These are phyloP conservation scores for Aleiodes leptofemur DNA, from an alignment of 2,888 invertebrate genomes.

Conservation along the genomic window DNA sequence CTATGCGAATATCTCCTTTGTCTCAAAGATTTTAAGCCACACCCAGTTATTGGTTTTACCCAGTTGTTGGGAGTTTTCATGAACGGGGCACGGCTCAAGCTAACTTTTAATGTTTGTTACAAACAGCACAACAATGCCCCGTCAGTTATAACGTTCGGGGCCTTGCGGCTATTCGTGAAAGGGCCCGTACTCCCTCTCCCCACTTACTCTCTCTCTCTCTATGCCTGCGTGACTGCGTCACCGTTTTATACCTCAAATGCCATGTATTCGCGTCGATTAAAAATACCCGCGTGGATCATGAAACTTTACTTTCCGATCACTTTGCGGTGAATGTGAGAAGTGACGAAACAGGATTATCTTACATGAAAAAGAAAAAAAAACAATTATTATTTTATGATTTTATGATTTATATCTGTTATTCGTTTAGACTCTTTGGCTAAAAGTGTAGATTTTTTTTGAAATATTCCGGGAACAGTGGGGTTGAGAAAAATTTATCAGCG, in stretches of 20 bases:
- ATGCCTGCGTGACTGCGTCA: conserved; percentile 44
- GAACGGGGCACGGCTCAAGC: conserved; percentile 4
- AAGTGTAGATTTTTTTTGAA: background rate
- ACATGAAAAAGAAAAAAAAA: conserved; percentile 8
- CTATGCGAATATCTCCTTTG: conserved; percentile 1
- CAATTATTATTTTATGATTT: conserved; percentile 16
- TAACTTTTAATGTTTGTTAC: background rate
- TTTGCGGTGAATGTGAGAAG: conserved; percentile 44
- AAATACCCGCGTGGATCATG: conserved; percentile 47
- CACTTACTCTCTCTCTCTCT: background rate
- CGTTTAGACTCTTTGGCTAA: too few species aligned
- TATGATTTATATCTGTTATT: background rate
- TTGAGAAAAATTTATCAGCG: too few species aligned
- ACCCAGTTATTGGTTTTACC: conserved; percentile 24
- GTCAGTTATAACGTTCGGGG: conserved; percentile 34
- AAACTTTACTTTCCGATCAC: conserved; percentile 44
- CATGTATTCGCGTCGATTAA: conserved; percentile 53
- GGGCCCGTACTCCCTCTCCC: conserved; percentile 48
- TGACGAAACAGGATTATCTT: conserved; percentile 38
- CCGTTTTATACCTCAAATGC: conserved; percentile 57
- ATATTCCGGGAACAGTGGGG: too few species aligned
- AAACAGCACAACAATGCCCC: conserved; percentile 51
- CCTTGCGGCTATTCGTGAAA: conserved; percentile 59
- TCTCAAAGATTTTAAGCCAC: conserved; percentile 9
- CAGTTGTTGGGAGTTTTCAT: background rate